phyloP scores from a whole-genome alignment of 2,797 vertebrate species.

The Pipistrellus kuhlii region DNA sequence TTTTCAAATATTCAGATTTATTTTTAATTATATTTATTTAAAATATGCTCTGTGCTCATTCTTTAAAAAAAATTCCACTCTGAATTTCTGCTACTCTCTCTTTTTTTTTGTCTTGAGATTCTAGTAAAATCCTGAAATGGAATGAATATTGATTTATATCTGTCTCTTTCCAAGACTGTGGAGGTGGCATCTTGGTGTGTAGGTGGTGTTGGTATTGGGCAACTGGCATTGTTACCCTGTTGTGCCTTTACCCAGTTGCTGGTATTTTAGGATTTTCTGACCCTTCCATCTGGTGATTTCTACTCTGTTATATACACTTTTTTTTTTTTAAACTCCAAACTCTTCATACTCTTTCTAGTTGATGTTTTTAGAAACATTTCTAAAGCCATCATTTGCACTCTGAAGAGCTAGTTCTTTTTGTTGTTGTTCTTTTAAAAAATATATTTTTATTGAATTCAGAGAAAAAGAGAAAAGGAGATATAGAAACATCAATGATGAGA shows the following conservation, averaged over 20 bases:
- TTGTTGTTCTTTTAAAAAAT: too few relatives aligned
- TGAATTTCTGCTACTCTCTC: neutral
- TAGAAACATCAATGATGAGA: too few relatives aligned
- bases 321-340: neutral
- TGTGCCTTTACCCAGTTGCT: neutral
- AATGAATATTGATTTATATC: slow-evolving; percentile 1
- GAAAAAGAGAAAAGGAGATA: too few relatives aligned
- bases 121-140: neutral
- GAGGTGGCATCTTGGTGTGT: neutral
- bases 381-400: neutral
- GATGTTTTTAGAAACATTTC: neutral
- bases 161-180: neutral
- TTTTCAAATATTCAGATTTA: slow-evolving; percentile 61
- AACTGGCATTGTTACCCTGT: neutral
- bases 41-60: neutral
- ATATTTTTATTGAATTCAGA: too few relatives aligned
- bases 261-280: neutral
- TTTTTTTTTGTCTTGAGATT: neutral
- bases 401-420: neutral
- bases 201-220: neutral
- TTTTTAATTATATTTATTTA: slow-evolving; percentile 33
- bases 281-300: neutral
- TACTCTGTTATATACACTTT: neutral
- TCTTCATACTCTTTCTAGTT: neutral
- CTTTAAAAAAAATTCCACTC: neutral